These are phyloP conservation scores for Paramuricea clavata DNA, from an alignment of 92 coral and sea anemone genomes.

Conservation along the genomic window DNA sequence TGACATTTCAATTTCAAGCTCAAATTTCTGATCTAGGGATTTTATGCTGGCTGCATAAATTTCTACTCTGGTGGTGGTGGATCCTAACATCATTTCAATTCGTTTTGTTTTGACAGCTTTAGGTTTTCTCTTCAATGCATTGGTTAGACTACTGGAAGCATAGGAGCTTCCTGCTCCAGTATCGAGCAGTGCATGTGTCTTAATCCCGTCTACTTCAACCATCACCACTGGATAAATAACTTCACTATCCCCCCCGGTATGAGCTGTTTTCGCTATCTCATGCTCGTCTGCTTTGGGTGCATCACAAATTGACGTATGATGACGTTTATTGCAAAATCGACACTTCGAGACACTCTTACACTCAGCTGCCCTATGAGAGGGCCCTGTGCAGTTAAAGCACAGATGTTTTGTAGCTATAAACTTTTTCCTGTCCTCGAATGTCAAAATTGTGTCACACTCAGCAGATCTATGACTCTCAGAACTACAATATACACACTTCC, in stretches of 20 bases:
- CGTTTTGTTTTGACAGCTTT: conserved; percentile 25
- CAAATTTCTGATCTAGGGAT: conserved; percentile 38
- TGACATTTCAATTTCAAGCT: conserved; percentile 57
- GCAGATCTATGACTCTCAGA: conserved; percentile 51
- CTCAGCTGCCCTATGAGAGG: conserved; percentile 26
- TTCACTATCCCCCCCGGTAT: conserved; percentile 31
- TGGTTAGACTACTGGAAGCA: conserved; percentile 54
- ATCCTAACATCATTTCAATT: conserved; percentile 14
- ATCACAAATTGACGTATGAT: conserved; percentile 4
- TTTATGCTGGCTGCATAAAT: conserved; percentile 47
- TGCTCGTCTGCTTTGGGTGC: too few species aligned
- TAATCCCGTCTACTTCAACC: conserved; percentile 59
- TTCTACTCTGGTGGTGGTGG: conserved; percentile 43
- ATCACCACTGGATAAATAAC: conserved; percentile 57
- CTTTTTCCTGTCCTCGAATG: conserved; percentile 50
- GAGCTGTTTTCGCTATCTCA: conserved; percentile 20
- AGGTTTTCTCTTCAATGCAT: conserved; percentile 50
- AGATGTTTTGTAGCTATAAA: conserved; percentile 46
- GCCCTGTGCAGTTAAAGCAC: conserved; percentile 58
- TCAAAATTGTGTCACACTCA: conserved; percentile 49
- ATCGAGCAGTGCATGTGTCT: conserved; percentile 60
- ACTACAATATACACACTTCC: conserved; percentile 42
- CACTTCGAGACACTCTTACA: conserved; percentile 42
- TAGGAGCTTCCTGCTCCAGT: conserved; percentile 71
- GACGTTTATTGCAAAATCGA: not conserved